These are phyloP conservation scores for Lemur catta DNA, from an alignment of 2,797 vertebrate species.

Conservation along the genomic window DNA sequence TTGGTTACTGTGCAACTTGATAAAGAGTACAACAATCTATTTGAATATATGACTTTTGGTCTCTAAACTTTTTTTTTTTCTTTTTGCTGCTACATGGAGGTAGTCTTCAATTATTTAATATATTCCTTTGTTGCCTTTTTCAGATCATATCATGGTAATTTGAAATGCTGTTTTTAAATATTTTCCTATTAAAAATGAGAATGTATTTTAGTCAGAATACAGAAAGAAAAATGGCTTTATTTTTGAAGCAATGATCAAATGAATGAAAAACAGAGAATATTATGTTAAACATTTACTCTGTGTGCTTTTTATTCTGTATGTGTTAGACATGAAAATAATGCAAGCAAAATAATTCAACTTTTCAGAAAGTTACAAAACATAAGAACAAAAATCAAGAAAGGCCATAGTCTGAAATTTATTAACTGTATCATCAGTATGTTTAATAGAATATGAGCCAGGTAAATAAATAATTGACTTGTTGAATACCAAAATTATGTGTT, in stretches of 20 bases:
- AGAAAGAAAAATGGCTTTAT: not conserved
- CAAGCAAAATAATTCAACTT: not conserved
- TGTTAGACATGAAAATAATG: not conserved
- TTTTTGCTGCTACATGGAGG: not conserved
- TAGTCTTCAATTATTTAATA: not conserved
- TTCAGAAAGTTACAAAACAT: not conserved
- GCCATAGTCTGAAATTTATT: constrained; percentile 5
- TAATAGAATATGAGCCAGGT: not conserved
- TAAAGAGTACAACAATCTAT: not conserved
- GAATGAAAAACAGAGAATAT: not conserved
- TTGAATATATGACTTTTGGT: not conserved
- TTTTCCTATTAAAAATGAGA: constrained; percentile 14
- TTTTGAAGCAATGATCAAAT: constrained; percentile 16
- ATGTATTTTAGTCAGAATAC: not conserved
- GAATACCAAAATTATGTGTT: constrained; percentile 42
- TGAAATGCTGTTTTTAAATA: not conserved
- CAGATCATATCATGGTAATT: not conserved
- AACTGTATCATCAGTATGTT: not conserved
- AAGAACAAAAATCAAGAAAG: not conserved
- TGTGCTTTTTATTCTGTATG: not conserved
- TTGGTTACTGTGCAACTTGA: not conserved
- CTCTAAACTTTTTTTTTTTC: not conserved
- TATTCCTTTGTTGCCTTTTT: not conserved
- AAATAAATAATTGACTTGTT: constrained; percentile 18
- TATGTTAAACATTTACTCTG: not conserved